A percentile compares a stretch with the other conserved stretches of the same genome.
phyloP scores from a whole-genome alignment of 1,140 invertebrate genomes.

The Phortica variegata region DNA sequence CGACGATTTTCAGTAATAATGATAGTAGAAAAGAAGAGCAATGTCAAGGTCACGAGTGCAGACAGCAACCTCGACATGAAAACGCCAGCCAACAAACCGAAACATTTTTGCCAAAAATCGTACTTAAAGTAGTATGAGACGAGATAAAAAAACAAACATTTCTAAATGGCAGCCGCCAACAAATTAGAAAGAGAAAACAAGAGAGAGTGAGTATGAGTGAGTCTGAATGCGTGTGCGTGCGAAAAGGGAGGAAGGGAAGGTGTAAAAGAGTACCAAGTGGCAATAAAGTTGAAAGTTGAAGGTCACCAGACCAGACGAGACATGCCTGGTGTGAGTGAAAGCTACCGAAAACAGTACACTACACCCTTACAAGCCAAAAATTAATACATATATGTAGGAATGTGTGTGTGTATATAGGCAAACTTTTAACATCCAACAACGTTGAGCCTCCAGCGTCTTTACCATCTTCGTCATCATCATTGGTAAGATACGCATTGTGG shows the following conservation, averaged over 20 bases:
- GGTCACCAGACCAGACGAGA: slow-evolving; percentile 55
- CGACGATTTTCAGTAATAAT: too few species aligned
- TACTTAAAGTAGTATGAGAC: too few species aligned
- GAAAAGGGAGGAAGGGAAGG: neutral
- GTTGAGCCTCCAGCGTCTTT: slow-evolving; percentile 23
- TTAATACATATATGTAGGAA: too few species aligned
- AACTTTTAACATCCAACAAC: slow-evolving; percentile 2
- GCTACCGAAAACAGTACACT: too few species aligned
- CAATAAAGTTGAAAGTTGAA: slow-evolving; percentile 56
- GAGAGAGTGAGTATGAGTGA: neutral
- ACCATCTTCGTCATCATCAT: too few species aligned
- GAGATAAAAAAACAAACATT: neutral
- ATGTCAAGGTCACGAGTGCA: neutral
- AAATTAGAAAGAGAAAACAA: slow-evolving; percentile 10
- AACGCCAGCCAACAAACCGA: too few species aligned
- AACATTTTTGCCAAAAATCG: too few species aligned
- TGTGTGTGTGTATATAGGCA: neutral
- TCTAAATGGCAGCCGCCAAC: neutral
- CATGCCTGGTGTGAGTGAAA: too few species aligned
- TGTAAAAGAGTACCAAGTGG: slow-evolving; percentile 24
- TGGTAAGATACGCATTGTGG: too few species aligned
- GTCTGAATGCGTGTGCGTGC: neutral
- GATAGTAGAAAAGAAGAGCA: too few species aligned
- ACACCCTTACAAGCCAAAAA: too few species aligned
- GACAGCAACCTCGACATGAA: too few species aligned